Evolutionary conservation across 2,888 invertebrate species (phyloP).

Genomic region (Argyra leucocephala): DNA sequence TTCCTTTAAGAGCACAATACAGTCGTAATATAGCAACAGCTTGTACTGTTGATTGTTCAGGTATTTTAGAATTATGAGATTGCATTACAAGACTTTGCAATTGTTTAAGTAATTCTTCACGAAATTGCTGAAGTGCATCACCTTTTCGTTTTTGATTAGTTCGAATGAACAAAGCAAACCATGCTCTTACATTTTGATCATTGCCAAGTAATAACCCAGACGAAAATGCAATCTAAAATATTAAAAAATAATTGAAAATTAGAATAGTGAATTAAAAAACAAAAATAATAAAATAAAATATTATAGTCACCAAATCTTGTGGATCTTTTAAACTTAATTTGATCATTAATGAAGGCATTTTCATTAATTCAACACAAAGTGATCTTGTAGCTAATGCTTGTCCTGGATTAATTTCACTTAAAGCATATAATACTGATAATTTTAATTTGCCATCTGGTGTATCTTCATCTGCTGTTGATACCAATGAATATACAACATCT

Average conservation of each 20-base stretch:
- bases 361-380: constrained; percentile 78
- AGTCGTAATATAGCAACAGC: constrained; percentile 82
- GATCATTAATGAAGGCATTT: constrained; percentile 82
- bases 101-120: constrained; percentile 66
- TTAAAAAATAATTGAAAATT: neutral
- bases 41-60: constrained; percentile 63
- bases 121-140: constrained; percentile 50
- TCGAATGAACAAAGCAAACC: constrained; percentile 87
- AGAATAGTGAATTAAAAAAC: neutral
- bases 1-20: constrained; percentile 85
- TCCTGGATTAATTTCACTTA: constrained; percentile 83
- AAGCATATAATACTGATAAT: constrained; percentile 61
- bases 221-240: constrained; percentile 62
- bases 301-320: constrained; percentile 51
- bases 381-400: constrained; percentile 76
- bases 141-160: constrained; percentile 60
- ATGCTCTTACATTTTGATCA: constrained; percentile 78
- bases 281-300: neutral
- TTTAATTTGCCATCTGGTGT: constrained; percentile 66
- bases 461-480: constrained; percentile 85
- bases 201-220: constrained; percentile 83
- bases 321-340: constrained; percentile 66
- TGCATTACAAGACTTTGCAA: constrained; percentile 56
- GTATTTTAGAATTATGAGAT: constrained; percentile 51
- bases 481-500: constrained; percentile 79